These are phyloP conservation scores for Microplitis demolitor DNA, from an alignment of 1,140 invertebrate species.

Conservation along the genomic window DNA sequence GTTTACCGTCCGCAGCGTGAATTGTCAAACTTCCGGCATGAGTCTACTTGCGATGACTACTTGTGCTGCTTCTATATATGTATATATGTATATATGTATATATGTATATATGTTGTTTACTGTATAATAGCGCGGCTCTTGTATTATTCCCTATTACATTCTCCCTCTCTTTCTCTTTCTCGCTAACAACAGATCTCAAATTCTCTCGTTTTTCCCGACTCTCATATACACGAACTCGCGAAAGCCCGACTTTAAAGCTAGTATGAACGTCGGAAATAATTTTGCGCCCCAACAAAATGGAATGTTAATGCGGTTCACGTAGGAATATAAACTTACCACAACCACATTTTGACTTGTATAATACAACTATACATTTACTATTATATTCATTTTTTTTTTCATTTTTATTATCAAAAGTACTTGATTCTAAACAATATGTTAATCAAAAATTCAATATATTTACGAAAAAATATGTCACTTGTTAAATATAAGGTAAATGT, in stretches of 20 bases:
- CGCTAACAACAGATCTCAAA: background rate
- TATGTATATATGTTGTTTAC: background rate
- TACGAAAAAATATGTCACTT: no score
- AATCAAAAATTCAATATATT: no score
- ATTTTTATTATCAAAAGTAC: background rate
- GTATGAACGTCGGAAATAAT: conserved; percentile 33
- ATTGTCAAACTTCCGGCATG: conserved; percentile 14
- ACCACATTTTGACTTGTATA: background rate
- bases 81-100: background rate
- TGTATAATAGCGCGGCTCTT: conserved; percentile 8
- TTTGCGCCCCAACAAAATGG: conserved; percentile 30
- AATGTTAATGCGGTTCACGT: conserved; percentile 34
- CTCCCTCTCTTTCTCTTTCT: background rate
- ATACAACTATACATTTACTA: background rate
- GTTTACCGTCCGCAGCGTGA: background rate
- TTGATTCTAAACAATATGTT: no score
- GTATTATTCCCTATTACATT: background rate
- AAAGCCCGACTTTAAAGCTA: background rate
- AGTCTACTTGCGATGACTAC: background rate
- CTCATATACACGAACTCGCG: conserved; percentile 2
- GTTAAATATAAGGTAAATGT: no score
- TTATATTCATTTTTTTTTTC: no score
- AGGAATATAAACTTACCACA: background rate
- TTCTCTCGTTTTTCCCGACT: background rate
- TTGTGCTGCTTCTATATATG: background rate